Percentiles rank a stretch among this genome's conserved stretches.
These are phyloP conservation scores for Microtus agrestis DNA, from an alignment of 2,797 vertebrate genomes.

Conservation along the genomic window DNA sequence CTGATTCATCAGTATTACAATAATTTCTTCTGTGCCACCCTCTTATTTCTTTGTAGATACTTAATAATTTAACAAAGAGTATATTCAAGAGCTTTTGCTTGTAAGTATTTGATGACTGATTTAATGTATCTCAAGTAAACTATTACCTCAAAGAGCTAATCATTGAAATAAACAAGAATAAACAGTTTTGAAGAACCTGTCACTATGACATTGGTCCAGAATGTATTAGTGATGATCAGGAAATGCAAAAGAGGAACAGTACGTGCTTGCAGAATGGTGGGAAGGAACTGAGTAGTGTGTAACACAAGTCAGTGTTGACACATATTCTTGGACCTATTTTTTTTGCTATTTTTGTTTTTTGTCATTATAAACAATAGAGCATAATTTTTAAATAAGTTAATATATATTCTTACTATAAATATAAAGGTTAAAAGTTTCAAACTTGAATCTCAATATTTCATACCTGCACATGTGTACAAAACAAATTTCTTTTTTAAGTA, in stretches of 20 bases:
- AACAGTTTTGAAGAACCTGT: background rate
- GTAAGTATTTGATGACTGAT: background rate
- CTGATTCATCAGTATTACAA: background rate
- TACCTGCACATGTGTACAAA: background rate
- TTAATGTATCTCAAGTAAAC: background rate
- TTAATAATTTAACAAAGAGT: background rate
- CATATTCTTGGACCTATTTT: background rate
- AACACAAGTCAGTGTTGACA: background rate
- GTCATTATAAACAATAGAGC: background rate
- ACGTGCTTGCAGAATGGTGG: accelerated
- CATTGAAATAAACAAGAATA: background rate
- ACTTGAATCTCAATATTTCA: background rate
- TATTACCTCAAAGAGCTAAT: background rate
- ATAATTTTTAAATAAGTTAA: background rate
- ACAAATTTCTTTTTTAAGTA: background rate
- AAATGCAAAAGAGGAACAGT: background rate
- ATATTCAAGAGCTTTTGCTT: background rate
- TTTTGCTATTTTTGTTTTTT: background rate
- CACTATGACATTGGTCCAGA: background rate
- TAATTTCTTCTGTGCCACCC: background rate
- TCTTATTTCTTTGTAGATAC: background rate
- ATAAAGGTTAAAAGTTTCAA: background rate
- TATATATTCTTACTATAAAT: background rate
- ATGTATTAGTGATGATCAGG: background rate
- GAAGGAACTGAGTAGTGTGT: background rate